Percentiles rank a stretch among this genome's conserved stretches.
These are phyloP conservation scores for Alca torda DNA, from an alignment of 2,797 vertebrate species.

Conservation along the genomic window DNA sequence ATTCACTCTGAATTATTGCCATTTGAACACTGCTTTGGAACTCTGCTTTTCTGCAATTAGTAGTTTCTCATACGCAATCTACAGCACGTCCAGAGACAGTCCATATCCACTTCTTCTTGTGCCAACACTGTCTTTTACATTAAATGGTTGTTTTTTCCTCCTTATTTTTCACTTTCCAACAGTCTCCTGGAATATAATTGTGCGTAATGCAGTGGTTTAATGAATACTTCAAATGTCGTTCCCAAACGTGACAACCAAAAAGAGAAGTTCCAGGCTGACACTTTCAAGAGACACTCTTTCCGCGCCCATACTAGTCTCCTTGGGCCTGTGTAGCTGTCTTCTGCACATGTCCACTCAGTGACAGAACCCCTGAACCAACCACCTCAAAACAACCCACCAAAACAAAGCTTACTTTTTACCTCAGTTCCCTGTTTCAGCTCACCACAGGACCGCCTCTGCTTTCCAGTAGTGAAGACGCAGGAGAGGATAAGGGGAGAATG, in stretches of 20 bases:
- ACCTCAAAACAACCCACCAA: not conserved
- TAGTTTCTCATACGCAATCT: not conserved
- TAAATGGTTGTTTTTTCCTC: rapidly evolving
- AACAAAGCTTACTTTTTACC: not conserved
- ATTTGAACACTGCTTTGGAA: not conserved
- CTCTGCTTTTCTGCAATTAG: not conserved
- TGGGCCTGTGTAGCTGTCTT: rapidly evolving
- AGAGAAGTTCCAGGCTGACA: not conserved
- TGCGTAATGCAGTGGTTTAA: not conserved
- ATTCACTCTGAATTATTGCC: not conserved
- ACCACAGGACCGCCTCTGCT: not conserved
- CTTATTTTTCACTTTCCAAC: not conserved
- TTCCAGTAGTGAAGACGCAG: not conserved
- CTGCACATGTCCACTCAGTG: not conserved
- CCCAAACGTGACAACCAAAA: not conserved
- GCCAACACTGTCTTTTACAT: not conserved
- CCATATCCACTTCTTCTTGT: not conserved
- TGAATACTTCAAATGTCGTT: not conserved
- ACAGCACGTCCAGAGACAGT: rapidly evolving
- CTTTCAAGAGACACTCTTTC: not conserved
- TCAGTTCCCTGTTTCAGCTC: not conserved
- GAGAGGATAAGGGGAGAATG: not conserved
- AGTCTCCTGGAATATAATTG: not conserved
- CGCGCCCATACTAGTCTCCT: not conserved
- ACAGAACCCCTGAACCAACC: not conserved